phyloP scores from a whole-genome alignment of 2,888 invertebrate genomes.

The Aquatica leii region DNA sequence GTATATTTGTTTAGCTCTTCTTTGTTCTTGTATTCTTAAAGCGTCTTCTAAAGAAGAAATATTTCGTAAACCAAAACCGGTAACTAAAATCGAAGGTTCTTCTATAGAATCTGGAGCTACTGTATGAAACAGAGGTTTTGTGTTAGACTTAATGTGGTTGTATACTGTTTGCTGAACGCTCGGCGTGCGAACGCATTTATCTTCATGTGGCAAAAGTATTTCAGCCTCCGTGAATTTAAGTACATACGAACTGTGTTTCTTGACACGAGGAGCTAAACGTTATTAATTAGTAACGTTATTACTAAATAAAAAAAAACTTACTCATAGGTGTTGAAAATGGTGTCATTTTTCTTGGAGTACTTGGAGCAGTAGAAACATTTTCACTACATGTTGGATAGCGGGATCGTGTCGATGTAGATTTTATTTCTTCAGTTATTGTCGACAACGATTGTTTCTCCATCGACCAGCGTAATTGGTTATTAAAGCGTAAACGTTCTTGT shows the following conservation, averaged over 20 bases:
- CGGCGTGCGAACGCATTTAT: neutral
- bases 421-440: conserved; percentile 24
- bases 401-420: conserved; percentile 7
- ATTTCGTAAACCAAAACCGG: conserved; percentile 53
- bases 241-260: conserved; percentile 2
- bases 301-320: neutral
- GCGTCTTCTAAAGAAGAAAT: conserved; percentile 49
- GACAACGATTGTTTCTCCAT: conserved; percentile 12
- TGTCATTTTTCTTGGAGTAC: neutral
- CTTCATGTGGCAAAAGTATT: conserved; percentile 5
- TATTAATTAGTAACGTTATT: no score
- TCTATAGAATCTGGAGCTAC: neutral
- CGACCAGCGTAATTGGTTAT: conserved; percentile 4
- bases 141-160: conserved; percentile 8
- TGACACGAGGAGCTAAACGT: conserved; percentile 5
- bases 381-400: neutral
- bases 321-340: neutral
- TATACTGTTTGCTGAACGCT: conserved; percentile 9
- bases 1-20: conserved; percentile 19
- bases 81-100: conserved; percentile 47
- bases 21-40: conserved; percentile 31
- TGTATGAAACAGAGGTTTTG: conserved; percentile 24
- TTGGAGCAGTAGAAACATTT: neutral
- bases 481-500: conserved; percentile 3
- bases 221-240: neutral